phyloP scores from a whole-genome alignment of 1,140 invertebrate genomes.

The Diprion similis region DNA sequence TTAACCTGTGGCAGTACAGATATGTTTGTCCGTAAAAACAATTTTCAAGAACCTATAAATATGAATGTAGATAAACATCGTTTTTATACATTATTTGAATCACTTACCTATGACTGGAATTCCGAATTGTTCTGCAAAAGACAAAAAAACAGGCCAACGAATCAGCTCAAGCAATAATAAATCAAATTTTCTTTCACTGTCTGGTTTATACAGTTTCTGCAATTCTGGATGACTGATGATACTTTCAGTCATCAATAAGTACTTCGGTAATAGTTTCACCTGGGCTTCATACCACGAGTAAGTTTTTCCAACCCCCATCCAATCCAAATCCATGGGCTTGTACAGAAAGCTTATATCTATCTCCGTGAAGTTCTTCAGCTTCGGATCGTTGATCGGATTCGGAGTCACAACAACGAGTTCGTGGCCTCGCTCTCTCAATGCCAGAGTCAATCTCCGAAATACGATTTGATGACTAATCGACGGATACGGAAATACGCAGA shows the following conservation, averaged over 20 bases:
- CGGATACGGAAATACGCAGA: too few species aligned
- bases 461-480: too few species aligned
- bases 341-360: background rate
- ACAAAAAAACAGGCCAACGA: background rate
- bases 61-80: too few species aligned
- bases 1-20: too few species aligned
- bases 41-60: too few species aligned
- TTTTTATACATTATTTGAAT: too few species aligned
- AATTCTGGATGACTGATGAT: background rate
- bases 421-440: too few species aligned
- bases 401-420: too few species aligned
- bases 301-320: too few species aligned
- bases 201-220: background rate
- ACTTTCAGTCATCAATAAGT: background rate
- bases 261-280: background rate
- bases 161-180: background rate
- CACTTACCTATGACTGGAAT: background rate
- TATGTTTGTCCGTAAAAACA: too few species aligned
- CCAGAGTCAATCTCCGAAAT: too few species aligned
- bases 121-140: background rate
- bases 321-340: background rate
- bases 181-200: background rate
- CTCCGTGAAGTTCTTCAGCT: background rate
- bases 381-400: background rate
- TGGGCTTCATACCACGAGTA: background rate